Percentiles rank a stretch among this genome's conserved stretches.
phyloP scores from a whole-genome alignment of 2,113 vertebrate genomes.

The Zapornia atra region DNA sequence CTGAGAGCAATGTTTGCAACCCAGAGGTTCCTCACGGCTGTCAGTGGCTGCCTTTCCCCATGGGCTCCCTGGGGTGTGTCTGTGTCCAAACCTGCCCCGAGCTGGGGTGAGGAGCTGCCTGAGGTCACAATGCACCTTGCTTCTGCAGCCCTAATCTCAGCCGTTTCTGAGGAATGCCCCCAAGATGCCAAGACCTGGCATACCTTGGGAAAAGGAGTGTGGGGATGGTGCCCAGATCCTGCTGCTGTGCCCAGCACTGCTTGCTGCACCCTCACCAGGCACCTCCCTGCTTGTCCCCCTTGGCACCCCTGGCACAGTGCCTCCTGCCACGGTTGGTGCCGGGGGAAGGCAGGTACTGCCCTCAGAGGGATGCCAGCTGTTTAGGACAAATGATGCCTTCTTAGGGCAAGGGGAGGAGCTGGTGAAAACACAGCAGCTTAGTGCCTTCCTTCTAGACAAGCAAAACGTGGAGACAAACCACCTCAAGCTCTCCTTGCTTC shows the following conservation, averaged over 20 bases:
- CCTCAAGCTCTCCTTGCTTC: not conserved
- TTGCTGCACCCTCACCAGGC: not conserved
- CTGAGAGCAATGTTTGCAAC: not conserved
- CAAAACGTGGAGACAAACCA: not conserved
- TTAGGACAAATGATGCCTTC: not conserved
- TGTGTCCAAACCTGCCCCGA: not conserved
- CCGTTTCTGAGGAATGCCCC: rapidly evolving
- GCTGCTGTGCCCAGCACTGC: not conserved
- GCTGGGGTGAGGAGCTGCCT: not conserved
- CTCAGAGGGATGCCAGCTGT: not conserved
- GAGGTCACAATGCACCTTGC: not conserved
- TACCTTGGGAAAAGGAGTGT: not conserved
- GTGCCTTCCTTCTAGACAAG: not conserved
- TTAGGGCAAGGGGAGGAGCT: not conserved
- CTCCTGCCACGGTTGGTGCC: not conserved
- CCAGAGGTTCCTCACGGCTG: not conserved
- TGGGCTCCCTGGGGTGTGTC: not conserved
- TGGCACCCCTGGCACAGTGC: rapidly evolving
- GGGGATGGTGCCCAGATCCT: too few relatives aligned
- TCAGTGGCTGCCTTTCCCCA: not conserved
- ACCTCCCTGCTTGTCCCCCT: rapidly evolving
- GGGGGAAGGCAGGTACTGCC: not conserved
- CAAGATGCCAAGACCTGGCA: not conserved
- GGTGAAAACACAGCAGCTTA: not conserved
- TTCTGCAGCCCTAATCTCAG: not conserved